These are phyloP conservation scores for Acipenser ruthenus DNA, from an alignment of 2,797 vertebrate species.

Conservation along the genomic window DNA sequence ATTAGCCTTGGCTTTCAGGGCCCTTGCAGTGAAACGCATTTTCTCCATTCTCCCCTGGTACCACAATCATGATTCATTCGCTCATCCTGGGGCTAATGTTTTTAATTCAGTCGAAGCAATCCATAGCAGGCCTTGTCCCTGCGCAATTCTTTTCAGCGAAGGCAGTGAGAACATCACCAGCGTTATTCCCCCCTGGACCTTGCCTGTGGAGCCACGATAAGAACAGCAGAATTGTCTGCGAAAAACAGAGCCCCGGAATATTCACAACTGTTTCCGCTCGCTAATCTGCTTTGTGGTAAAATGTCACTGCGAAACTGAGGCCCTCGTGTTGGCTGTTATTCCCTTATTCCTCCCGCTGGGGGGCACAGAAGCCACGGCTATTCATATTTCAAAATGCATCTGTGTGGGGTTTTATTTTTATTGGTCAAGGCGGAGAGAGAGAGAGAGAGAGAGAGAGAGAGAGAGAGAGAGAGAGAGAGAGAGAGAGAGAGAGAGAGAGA, in stretches of 20 bases:
- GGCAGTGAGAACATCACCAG: conserved; percentile 20
- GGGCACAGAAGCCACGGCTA: conserved; percentile 56
- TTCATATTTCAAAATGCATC: conserved; percentile 78
- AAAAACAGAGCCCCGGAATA: conserved; percentile 41
- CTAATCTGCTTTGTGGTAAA: conserved; percentile 51
- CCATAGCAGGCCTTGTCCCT: conserved; percentile 54
- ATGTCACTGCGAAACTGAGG: conserved; percentile 33
- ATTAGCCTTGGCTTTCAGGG: conserved; percentile 55
- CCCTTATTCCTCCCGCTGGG: conserved; percentile 39
- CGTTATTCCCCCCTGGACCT: conserved; percentile 46
- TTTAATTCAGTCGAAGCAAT: conserved; percentile 61
- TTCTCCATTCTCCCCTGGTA: conserved; percentile 53
- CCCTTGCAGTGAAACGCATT: conserved; percentile 57
- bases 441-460: conserved; percentile 48
- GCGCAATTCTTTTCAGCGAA: conserved; percentile 39
- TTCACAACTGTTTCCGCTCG: conserved; percentile 47
- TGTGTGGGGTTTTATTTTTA: conserved; percentile 26
- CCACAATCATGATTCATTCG: conserved; percentile 43
- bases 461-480: conserved; percentile 42
- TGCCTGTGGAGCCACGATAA: conserved; percentile 71
- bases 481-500: conserved; percentile 52
- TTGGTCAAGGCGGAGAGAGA: conserved; percentile 38
- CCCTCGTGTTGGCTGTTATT: conserved; percentile 31
- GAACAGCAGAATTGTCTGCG: conserved; percentile 43
- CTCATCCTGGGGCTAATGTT: conserved; percentile 58